Evolutionary conservation across 2,113 vertebrate species (phyloP), one percentile per base, ranked within the genome.

Genomic region (Pao palembangensis): DNA sequence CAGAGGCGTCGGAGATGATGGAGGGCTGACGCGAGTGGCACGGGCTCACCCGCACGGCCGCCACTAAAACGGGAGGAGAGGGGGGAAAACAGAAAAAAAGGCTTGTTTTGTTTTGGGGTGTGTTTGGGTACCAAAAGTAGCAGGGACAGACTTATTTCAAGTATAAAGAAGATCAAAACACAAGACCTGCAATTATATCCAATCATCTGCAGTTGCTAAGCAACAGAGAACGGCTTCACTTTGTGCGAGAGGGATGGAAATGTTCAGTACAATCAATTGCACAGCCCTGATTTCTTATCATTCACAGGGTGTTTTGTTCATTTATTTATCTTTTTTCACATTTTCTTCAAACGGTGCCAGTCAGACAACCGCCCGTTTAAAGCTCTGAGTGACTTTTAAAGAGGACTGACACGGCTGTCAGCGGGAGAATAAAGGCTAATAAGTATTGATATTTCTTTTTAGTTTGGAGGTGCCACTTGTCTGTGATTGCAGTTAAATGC

Each of bases 1-100:
- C 94, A 0, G 96, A 98, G 3, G 94, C 94, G 0, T 98, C 96
- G 0, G 96, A 97, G 90, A 97, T 93, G 90, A 95, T 87, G 46
- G 96, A 97, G 15, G 94, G 93, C 90, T 98, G 96, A 75, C 96
- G 93, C 11, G 95, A 98, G 81, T 98, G 96, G 73, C 95, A 96
- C 2, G 97, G 97, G 76, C 97, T 98, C 88, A 98, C 92, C 71
- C 97, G 91, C 86, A 98, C 94, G 0, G 93, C 94, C 86, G 93
- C 91, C 82, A 89, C 88, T 89, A 79, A 14, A 51, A 80, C 48
- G 51, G 5, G 83, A 86, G 14, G 78, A 83, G 84, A 78, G 42
- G 73, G 55, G 34, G 34, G 10, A 38, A 38, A 12, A 38, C 34
- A 38, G 34, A 38, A 38, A 38, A 38, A 43, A 47, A 69, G 42